Evolutionary conservation across 2,797 vertebrate species (phyloP).

Genomic region (Alcedo quadribrachys): DNA sequence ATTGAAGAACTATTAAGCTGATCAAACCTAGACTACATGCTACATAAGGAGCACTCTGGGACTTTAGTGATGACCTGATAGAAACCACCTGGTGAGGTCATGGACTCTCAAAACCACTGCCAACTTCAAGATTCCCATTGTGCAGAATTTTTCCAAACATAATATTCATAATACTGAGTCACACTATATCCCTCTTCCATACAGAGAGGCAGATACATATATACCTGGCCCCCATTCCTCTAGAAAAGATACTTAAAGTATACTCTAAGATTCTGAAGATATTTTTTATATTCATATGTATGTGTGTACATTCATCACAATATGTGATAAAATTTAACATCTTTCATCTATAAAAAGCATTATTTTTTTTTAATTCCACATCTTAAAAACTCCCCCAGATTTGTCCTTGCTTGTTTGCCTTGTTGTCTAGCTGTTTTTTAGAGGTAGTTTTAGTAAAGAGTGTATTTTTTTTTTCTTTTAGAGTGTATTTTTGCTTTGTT

Average conservation of each 20-base stretch:
- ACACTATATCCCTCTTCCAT: not conserved
- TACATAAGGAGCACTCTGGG: not conserved
- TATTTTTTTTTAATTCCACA: not conserved
- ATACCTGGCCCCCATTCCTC: not conserved
- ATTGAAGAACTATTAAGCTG: not conserved
- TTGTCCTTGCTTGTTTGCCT: not conserved
- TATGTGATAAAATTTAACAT: not conserved
- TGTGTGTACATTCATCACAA: not conserved
- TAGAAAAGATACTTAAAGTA: not conserved
- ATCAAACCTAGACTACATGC: not conserved
- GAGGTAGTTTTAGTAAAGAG: not conserved
- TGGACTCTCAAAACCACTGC: not conserved
- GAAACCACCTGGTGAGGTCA: not conserved
- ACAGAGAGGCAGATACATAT: not conserved
- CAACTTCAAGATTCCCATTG: not conserved
- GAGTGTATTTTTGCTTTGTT: not conserved
- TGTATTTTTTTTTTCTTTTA: not conserved
- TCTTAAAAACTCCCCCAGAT: not conserved
- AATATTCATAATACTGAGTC: not conserved
- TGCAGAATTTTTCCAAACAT: not conserved
- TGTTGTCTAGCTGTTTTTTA: not conserved
- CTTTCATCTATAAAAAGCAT: not conserved
- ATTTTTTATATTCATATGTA: not conserved
- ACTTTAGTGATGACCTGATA: not conserved
- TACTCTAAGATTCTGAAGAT: not conserved